Base-by-base conservation (phyloP, 2,113 vertebrate species). In the Cephalopholis sonnerati region DNA sequence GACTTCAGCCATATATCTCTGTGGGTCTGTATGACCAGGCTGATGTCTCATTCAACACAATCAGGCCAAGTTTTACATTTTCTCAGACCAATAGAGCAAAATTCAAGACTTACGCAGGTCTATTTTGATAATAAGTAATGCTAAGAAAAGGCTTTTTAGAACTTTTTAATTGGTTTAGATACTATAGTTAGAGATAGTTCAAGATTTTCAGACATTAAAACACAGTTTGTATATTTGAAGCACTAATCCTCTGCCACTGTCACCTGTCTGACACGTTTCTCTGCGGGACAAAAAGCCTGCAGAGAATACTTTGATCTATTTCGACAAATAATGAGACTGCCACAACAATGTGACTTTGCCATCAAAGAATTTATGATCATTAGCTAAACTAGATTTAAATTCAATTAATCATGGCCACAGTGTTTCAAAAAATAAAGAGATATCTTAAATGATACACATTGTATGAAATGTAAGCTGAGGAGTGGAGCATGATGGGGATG, bases 281-380 rank as follows among this genome's bases (percentile, higher is more conserved):
- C 63, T 36, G 51, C 24, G 57, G 27, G 36, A 77, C 57, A 64
- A 54, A 25, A 59, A 22, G 53, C 73, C 73, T 41, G 27, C 48
- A 53, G 61, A 86, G 48, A 55, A 75, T 46, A 22, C 76, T 66
- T 77, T 79, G 44, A 86, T 84, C 64, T 69, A 29, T 65, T 57
- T 79, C 1, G 4, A 48, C 20, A 55, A 72, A 68, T 46, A 72
- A 66, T 57, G 64, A 78, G 64, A 10, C 10, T 10, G 29, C 20
- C 36, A 61, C 20, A 53, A 50, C 66, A 71, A 66, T 67, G 29
- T n/a, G 32, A 68, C 64, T 77, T 67, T 62, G 54, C 25, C 55
- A 48, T 77, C 51, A 74, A 65, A 79, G 1, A 27, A 53, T 70
- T 71, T 58, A 32, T 22, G 9, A 77, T 84, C 69, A 77, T 80